Percentiles rank a stretch among this genome's conserved stretches.
These are phyloP conservation scores for Pseudomyrmex pallidus DNA, from an alignment of 1,140 invertebrate species.

Conservation along the genomic window DNA sequence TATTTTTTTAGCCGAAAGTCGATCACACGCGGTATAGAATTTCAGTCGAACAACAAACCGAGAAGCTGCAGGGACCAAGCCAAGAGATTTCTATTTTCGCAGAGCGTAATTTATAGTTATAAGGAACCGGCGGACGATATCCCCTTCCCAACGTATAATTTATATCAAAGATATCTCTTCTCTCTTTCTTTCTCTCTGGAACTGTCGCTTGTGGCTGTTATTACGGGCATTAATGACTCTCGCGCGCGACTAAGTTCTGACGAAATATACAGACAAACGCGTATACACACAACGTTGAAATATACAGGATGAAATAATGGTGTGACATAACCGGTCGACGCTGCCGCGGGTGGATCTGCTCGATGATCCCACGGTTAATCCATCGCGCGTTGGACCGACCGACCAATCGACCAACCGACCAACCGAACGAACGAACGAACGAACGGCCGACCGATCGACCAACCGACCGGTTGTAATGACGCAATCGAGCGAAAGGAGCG, in stretches of 20 bases:
- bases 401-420: slow-evolving; percentile 1
- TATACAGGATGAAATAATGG: slow-evolving; percentile 71
- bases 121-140: slow-evolving; percentile 65
- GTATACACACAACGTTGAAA: slow-evolving; percentile 51
- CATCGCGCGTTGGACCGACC: slow-evolving; percentile 24
- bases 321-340: slow-evolving; percentile 64
- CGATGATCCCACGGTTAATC: slow-evolving; percentile 67
- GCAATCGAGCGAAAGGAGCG: slow-evolving; percentile 69
- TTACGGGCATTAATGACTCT: slow-evolving; percentile 69
- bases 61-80: slow-evolving; percentile 23
- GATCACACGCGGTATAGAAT: background rate
- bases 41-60: background rate
- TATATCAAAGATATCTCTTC: slow-evolving; percentile 66
- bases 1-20: background rate
- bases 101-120: slow-evolving; percentile 59
- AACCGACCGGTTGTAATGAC: slow-evolving; percentile 56
- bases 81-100: slow-evolving; percentile 23
- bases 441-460: background rate
- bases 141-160: slow-evolving; percentile 64
- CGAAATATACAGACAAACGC: slow-evolving; percentile 57
- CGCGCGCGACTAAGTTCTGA: slow-evolving; percentile 47
- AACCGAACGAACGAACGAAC: too few relatives aligned
- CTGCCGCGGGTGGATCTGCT: slow-evolving; percentile 19
- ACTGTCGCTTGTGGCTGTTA: slow-evolving; percentile 70
- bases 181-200: slow-evolving; percentile 22